Base-by-base conservation (phyloP, 2,797 vertebrate species). In the Poecilia gillii region DNA sequence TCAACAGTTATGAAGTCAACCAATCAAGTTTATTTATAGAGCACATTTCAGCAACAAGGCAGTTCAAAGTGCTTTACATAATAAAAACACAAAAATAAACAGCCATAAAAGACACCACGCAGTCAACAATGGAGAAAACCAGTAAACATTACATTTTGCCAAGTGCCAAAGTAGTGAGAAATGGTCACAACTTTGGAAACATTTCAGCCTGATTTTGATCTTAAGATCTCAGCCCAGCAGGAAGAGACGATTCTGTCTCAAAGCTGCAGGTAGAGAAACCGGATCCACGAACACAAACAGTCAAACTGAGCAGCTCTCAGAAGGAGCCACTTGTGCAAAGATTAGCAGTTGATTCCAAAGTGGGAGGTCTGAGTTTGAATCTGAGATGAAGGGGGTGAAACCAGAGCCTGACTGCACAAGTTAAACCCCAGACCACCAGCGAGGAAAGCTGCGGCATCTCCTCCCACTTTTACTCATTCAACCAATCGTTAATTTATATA, bases 321-420 rank as follows among this genome's bases (percentile, higher is more conserved):
- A 88, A 72, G 76, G 86, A 75, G 83, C 75, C 66, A 79, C 86
- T 91, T 88, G 76, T 84, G 82, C 85, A 68, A 84, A 91, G 90
- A 92, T 92, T 90, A 91, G 90, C 53, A 73, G 85, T 68, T 89
- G 86, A 89, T 87, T 92, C 81, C 84, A 84, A 49, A 77, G 87
- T 89, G 92, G 90, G 94, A 92, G 92, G 92, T 94, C 92, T 92
- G 41, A 39, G 83, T 86, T 86, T 88, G 77, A 92, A 93, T 86
- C 81, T 66, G 87, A 91, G 89, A 93, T 87, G 89, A 90, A 92
- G 87, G 83, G 90, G 90, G 89, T 90, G 91, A 94, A 94, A 94
- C 92, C 74, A 83, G 90, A 95, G 89, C 82, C 84, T 92, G 90
- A 93, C 86, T 92, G 89, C 88, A 85, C 71, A 71, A 88, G 84